Evolutionary conservation across 92 coral and sea anemone species (phyloP), one percentile per base, ranked within the genome.

Genomic region (Phymanthus crucifer): DNA sequence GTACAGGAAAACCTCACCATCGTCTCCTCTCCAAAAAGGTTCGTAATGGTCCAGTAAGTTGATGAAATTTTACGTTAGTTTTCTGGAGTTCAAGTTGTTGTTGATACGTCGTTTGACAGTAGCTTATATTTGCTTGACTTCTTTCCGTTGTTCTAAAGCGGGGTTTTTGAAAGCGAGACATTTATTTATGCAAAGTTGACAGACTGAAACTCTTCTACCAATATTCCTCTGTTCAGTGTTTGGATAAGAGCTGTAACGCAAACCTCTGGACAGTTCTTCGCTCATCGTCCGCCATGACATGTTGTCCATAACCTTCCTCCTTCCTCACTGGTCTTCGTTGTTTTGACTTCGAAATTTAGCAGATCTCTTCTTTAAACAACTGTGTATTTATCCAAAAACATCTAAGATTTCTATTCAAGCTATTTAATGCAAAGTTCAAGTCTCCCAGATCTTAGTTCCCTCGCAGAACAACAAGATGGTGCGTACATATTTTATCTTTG

Each of bases 91-190:
- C 12, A 12, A 16, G 40, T n/a, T n/a, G 64, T n/a, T 65, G 54
- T 75, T 32, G 36, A 43, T 81, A 33, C 33, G 69, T 12, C 40
- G 65, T 67, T 58, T 54, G 64, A 54, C 58, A 48, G 48, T 78
- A 38, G 29, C 73, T 71, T 78, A 19, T 71, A 61, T 81, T 76
- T 72, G 72, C 81, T 71, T 10, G 24, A 71, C 75, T 31, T 35
- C 57, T 68, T 54, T 56, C 35, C 36, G 18, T 19, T 77, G 82
- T 82, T 89, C 74, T 76, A 68, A 6, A 67, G 93, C 93, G 87
- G 93, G 87, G 82, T 56, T 81, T 89, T 89, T 89, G 90, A 89
- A 85, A 85, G 77, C 58, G 82, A 80, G 61, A 65, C 74, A 85
- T 75, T 72, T 72, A 57, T 57, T 50, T 74, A 83, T 74, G 86